phyloP scores from a whole-genome alignment of 2,888 invertebrate genomes.

The Dinocampus coccinellae region DNA sequence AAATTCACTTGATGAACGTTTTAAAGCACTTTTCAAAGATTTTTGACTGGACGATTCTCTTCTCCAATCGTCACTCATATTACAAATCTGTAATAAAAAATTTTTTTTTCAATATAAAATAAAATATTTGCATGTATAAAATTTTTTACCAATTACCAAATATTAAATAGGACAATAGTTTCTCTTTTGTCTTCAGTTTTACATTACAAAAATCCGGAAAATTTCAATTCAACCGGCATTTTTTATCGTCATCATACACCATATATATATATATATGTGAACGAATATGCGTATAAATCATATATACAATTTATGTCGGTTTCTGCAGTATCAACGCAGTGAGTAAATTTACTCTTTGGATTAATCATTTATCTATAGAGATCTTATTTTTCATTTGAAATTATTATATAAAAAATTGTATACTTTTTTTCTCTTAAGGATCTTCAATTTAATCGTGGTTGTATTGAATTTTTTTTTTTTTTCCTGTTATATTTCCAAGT shows the following conservation, averaged over 20 bases:
- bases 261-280: neutral
- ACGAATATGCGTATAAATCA: neutral
- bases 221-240: too few relatives aligned
- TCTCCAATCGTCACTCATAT: conserved; percentile 49
- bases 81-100: too few relatives aligned
- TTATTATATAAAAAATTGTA: neutral
- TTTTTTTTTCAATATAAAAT: neutral
- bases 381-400: neutral
- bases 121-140: too few relatives aligned
- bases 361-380: conserved; percentile 7
- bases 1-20: conserved; percentile 72
- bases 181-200: too few relatives aligned
- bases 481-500: too few relatives aligned
- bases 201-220: too few relatives aligned
- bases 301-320: neutral
- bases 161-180: too few relatives aligned
- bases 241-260: too few relatives aligned
- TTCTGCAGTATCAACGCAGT: conserved; percentile 12
- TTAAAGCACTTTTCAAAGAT: conserved; percentile 61
- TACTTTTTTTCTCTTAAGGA: neutral
- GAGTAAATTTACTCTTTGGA: neutral
- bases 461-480: neutral
- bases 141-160: too few relatives aligned
- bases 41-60: conserved; percentile 69
- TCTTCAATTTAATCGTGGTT: neutral